Conservation (phyloP, 2,113 vertebrate genomes). For the Glaucidium brasilianum region DNA sequence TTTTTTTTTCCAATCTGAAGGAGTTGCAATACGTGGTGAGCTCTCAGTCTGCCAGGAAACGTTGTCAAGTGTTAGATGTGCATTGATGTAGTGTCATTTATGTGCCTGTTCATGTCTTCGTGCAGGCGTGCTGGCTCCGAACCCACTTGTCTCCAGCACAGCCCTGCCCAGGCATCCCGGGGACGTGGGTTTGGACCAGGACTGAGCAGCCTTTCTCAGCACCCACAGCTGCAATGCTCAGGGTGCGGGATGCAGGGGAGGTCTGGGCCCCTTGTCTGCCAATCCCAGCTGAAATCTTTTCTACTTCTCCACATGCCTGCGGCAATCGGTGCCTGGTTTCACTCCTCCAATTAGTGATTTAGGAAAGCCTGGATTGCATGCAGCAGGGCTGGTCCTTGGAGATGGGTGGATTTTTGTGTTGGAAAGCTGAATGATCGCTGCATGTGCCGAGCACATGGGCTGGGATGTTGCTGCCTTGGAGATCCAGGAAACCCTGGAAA, state of each 20-base stretch:
- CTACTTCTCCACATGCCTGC: rapidly evolving
- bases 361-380: background rate
- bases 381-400: background rate
- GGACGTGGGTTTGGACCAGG: background rate
- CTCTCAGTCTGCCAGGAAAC: background rate
- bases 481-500: background rate
- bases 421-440: rapidly evolving
- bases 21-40: rapidly evolving
- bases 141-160: background rate
- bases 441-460: rapidly evolving
- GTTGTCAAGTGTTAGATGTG: background rate
- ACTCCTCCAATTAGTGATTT: background rate
- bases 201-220: background rate
- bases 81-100: background rate
- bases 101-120: background rate
- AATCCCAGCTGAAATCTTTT: background rate
- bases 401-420: background rate
- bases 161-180: background rate
- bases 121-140: background rate
- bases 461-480: background rate
- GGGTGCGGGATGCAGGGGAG: background rate
- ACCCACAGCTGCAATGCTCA: rapidly evolving
- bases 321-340: background rate
- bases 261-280: background rate
- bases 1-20: rapidly evolving